Base-by-base conservation (phyloP, 2,797 vertebrate species). In the Rhinichthys osculus region DNA sequence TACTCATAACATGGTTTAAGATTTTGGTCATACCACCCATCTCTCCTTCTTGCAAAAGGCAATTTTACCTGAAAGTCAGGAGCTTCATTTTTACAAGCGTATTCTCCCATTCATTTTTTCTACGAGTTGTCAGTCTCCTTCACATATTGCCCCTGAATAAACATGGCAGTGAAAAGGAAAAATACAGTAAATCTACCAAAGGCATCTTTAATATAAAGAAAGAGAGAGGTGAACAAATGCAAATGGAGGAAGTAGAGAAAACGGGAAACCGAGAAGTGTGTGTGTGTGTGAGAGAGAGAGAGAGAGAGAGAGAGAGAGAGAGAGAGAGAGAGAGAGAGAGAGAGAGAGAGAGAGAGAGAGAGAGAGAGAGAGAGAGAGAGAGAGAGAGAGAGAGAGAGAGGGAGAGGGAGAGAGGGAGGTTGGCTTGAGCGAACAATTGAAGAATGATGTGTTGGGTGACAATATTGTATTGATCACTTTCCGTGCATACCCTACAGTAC, bases 401-500 rank as follows among this genome's bases (percentile, higher is more conserved):
- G 14, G 13, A 47, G 13, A 47, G 47, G 16, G 4, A 50, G 47
- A 47, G 44, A 50, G 47, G 16, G 47, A 0, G 14, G 73, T 59
- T n/a, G 13, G 40, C 33, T 78, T 57, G 40, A 80, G 87, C 78
- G 84, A 92, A 88, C 91, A 92, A 88, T 88, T 82, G 79, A 91
- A 90, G 90, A 94, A 72, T 81, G 89, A 92, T 91, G 89, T 90
- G 89, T 92, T 86, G 77, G 80, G 90, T 90, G 90, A 87, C 77
- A 44, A 40, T 84, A 90, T 86, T 90, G 92, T 92, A 91, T 90
- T 87, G 90, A 93, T 93, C 87, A 91, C 92, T 92, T 92, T 92
- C 91, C 85, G 90, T 91, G 91, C 91, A 38, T 88, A 88, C 87
- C 88, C 89, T 69, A 87, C 91, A 88, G 87, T 66, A 7, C 88